Evolutionary conservation across 2,113 vertebrate species (phyloP).

Genomic region (Malurus elegans): DNA sequence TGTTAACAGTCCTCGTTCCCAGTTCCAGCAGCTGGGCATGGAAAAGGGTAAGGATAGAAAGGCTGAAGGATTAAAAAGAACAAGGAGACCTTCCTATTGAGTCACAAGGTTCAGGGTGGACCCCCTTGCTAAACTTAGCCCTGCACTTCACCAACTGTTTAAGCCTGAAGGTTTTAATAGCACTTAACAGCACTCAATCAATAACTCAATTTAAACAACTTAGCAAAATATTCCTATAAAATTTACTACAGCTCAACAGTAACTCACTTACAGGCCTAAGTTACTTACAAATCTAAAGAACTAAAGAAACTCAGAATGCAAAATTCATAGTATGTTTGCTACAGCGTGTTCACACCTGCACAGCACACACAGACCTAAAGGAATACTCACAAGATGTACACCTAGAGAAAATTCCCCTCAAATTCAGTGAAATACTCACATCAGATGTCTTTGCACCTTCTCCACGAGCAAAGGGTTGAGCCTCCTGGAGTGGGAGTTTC

Average conservation of each 20-base stretch:
- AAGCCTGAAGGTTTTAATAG: neutral
- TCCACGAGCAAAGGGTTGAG: neutral
- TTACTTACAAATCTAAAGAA: neutral
- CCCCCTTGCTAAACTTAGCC: neutral
- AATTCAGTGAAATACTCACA: neutral
- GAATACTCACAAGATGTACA: too few relatives aligned
- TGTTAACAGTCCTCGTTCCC: neutral
- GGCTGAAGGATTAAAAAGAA: neutral
- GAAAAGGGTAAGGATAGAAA: neutral
- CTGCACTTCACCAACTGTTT: neutral
- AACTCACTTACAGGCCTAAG: neutral
- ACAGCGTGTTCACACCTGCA: neutral
- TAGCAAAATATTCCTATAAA: neutral
- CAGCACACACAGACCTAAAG: neutral
- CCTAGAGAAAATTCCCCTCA: neutral
- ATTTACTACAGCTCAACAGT: neutral
- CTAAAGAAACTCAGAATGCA: neutral
- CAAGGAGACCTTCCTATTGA: neutral
- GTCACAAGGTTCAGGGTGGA: neutral
- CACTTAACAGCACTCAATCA: rapidly evolving
- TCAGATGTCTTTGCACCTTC: neutral
- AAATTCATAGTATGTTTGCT: rapidly evolving
- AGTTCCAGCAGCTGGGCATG: too few relatives aligned
- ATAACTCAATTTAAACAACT: neutral
- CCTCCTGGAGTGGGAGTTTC: neutral